phyloP scores from a whole-genome alignment of 2,888 invertebrate species.

The Hirtodrosophila confusa region DNA sequence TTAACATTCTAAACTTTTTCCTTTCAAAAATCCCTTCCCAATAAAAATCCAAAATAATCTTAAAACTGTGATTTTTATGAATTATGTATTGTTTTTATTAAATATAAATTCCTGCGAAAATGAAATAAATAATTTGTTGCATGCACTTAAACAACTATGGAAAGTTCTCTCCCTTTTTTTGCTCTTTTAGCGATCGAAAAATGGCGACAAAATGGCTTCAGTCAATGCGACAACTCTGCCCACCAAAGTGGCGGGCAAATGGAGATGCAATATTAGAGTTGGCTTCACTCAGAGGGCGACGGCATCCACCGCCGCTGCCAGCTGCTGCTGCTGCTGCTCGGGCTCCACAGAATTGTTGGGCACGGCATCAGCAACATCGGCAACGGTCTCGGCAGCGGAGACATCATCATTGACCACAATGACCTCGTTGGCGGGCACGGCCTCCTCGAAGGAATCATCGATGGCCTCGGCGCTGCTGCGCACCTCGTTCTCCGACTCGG shows the following conservation, averaged over 20 bases:
- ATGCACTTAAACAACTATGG: slow-evolving; percentile 71
- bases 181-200: slow-evolving; percentile 41
- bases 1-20: too few relatives aligned
- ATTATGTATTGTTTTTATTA: slow-evolving; percentile 38
- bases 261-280: slow-evolving; percentile 25
- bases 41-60: too few relatives aligned
- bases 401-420: slow-evolving; percentile 82
- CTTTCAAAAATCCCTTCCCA: too few relatives aligned
- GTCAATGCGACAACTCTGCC: slow-evolving; percentile 53
- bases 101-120: slow-evolving; percentile 72
- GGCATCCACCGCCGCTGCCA: slow-evolving; percentile 20
- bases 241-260: slow-evolving; percentile 5
- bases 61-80: slow-evolving; percentile 18
- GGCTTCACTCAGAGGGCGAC: slow-evolving; percentile 39
- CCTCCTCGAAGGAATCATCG: slow-evolving; percentile 79
- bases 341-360: slow-evolving; percentile 21
- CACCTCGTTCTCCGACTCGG: slow-evolving; percentile 66
- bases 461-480: slow-evolving; percentile 73
- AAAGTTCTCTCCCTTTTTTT: slow-evolving; percentile 42
- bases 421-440: slow-evolving; percentile 75
- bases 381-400: slow-evolving; percentile 56
- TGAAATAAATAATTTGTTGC: slow-evolving; percentile 76
- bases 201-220: slow-evolving; percentile 73
- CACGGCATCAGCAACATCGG: slow-evolving; percentile 45
- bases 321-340: slow-evolving; percentile 22